Evolutionary conservation across 2,113 vertebrate species (phyloP).

Genomic region (Caranx ignobilis): DNA sequence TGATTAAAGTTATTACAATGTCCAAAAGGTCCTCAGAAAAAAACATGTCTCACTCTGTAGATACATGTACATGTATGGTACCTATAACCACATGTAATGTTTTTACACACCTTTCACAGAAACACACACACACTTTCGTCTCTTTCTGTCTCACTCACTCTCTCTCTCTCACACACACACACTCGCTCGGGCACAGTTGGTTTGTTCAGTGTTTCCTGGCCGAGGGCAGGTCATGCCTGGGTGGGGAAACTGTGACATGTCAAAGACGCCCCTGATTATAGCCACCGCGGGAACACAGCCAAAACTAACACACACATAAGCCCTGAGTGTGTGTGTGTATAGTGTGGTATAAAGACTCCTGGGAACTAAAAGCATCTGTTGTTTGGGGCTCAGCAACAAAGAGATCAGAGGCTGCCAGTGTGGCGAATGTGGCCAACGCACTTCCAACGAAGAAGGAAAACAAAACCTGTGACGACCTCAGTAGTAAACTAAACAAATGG

Average conservation of each 20-base stretch:
- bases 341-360: slow-evolving; percentile 5
- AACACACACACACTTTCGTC: slow-evolving; percentile 1
- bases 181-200: slow-evolving; percentile 26
- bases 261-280: slow-evolving; percentile 74
- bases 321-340: not conserved
- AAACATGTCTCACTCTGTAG: not conserved
- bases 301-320: slow-evolving; percentile 56
- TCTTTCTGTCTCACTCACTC: not conserved
- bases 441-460: slow-evolving; percentile 36
- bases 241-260: slow-evolving; percentile 76
- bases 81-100: not conserved
- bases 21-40: too few relatives aligned
- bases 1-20: too few relatives aligned
- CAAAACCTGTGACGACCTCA: slow-evolving; percentile 40
- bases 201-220: slow-evolving; percentile 78
- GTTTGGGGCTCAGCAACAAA: slow-evolving; percentile 36
- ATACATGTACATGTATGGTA: not conserved
- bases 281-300: slow-evolving; percentile 47
- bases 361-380: slow-evolving; percentile 48
- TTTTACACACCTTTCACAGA: slow-evolving; percentile 11
- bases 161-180: slow-evolving; percentile 11
- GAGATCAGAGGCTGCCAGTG: slow-evolving; percentile 4
- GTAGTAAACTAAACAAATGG: slow-evolving; percentile 39
- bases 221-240: slow-evolving; percentile 63
- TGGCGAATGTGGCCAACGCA: slow-evolving; percentile 5